phyloP scores from a whole-genome alignment of 2,888 invertebrate genomes.

The Phymatocera aterrima region DNA sequence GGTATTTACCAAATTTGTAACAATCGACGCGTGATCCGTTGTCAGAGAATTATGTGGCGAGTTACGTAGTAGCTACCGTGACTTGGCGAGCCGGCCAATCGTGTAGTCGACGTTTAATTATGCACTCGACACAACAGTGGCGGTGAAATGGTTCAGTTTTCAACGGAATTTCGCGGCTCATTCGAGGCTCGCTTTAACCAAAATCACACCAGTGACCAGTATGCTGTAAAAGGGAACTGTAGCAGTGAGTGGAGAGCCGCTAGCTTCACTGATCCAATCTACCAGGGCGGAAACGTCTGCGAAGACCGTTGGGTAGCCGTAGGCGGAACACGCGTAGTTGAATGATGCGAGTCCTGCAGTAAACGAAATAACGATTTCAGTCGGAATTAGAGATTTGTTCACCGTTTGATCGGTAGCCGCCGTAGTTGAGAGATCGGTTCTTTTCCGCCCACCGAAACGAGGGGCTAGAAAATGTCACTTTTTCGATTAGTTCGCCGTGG shows the following conservation, averaged over 20 bases:
- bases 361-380: neutral
- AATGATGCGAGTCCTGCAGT: conserved; percentile 61
- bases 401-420: no score
- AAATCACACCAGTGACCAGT: neutral
- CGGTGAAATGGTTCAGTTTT: neutral
- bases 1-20: neutral
- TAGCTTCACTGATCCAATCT: conserved; percentile 60
- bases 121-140: neutral
- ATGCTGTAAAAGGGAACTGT: neutral
- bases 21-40: neutral
- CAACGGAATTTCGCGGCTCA: conserved; percentile 17
- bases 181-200: conserved; percentile 25
- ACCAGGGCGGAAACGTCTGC: conserved; percentile 56
- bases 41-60: neutral
- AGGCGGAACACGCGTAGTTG: conserved; percentile 59
- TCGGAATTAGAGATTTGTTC: no score
- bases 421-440: no score
- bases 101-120: neutral
- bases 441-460: no score
- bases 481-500: no score
- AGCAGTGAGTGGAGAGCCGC: neutral
- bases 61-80: neutral
- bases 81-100: neutral
- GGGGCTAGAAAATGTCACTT: no score
- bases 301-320: conserved; percentile 59